Conservation (phyloP, 1,140 invertebrate species). For the Harlomillsia oculata region DNA sequence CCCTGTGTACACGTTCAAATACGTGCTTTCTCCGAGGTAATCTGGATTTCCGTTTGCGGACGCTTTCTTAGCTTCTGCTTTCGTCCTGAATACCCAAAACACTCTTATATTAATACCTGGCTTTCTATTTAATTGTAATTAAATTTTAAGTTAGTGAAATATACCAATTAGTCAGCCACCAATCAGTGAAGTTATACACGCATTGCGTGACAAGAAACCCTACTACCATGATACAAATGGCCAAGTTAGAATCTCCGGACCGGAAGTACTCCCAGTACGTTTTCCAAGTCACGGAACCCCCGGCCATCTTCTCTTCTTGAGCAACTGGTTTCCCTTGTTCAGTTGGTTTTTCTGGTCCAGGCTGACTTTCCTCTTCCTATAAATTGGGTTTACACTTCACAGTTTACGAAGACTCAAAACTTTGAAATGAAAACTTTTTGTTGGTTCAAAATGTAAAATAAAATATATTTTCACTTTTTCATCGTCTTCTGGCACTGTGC, state of each 20-base stretch:
- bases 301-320: constrained; percentile 26
- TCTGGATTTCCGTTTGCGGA: neutral
- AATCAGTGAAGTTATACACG: constrained; percentile 13
- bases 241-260: constrained; percentile 11
- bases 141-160: neutral
- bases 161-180: constrained; percentile 25
- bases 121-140: neutral
- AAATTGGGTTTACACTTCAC: neutral
- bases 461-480: neutral
- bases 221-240: constrained; percentile 8
- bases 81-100: constrained; percentile 3
- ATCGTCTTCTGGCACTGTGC: neutral
- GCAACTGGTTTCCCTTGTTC: constrained; percentile 11
- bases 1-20: constrained; percentile 24
- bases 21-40: constrained; percentile 6
- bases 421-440: neutral
- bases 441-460: neutral
- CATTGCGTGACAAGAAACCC: constrained; percentile 16
- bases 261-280: constrained; percentile 27
- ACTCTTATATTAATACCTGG: neutral
- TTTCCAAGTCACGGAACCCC: constrained; percentile 17
- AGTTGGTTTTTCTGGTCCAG: neutral
- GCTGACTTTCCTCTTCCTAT: neutral
- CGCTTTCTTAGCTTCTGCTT: neutral
- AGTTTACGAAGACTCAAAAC: neutral